These are phyloP conservation scores for Stegostoma tigrinum DNA, from an alignment of 2,113 vertebrate genomes.

Conservation along the genomic window DNA sequence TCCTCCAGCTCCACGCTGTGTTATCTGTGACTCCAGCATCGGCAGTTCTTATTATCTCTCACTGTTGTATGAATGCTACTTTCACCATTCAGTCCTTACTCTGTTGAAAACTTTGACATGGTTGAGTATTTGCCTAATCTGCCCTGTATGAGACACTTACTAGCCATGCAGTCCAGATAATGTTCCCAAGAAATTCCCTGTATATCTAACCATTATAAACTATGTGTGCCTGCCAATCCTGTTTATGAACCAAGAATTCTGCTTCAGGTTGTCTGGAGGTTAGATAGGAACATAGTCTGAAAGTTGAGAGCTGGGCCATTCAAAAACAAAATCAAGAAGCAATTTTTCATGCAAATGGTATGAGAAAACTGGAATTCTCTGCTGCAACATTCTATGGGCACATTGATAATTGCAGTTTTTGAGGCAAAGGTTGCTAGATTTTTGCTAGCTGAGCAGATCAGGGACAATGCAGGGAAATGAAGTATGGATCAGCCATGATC, in stretches of 20 bases:
- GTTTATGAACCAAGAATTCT: not conserved
- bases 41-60: too few relatives aligned
- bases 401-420: too few relatives aligned
- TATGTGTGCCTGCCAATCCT: not conserved
- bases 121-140: too few relatives aligned
- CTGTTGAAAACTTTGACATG: not conserved
- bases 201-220: not conserved
- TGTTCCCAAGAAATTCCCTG: not conserved
- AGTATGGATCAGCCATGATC: too few relatives aligned
- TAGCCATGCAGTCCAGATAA: not conserved
- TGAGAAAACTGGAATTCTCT: not conserved
- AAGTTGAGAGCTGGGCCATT: not conserved
- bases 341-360: not conserved
- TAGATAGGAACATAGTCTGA: not conserved
- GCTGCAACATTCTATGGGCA: not conserved
- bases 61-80: not conserved
- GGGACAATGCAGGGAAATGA: too few relatives aligned
- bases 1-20: too few relatives aligned
- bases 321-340: not conserved
- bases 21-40: too few relatives aligned
- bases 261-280: not conserved
- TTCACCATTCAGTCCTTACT: not conserved
- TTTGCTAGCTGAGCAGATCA: too few relatives aligned
- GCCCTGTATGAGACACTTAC: too few relatives aligned
- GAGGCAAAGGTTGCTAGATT: too few relatives aligned